Base-by-base conservation (phyloP, 2,113 vertebrate genomes). In the Nannospalax galili region DNA sequence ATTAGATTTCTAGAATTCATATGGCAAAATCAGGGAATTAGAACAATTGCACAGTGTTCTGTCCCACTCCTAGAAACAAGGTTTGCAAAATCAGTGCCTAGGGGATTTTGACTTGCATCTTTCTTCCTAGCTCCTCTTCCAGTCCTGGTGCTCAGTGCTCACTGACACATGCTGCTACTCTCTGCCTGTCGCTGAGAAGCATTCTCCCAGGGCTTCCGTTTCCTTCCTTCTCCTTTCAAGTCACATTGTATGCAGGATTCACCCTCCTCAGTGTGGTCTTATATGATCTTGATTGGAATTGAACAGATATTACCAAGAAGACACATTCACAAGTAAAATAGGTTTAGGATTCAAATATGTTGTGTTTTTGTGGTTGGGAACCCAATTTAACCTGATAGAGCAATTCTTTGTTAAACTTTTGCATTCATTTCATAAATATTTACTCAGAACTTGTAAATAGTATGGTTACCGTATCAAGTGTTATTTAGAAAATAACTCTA, bases 401-500 rank as follows among this genome's bases (percentile, higher is more conserved):
- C n/a, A 62, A 81, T 62, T 16, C 48, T 65, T 45, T 45, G 45
- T 32, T 42, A 60, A 78, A 69, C 3, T 19, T 5, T 10, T 73
- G 64, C 80, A 5, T 6, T 70, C 2, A 60, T 89, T 78, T 0
- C 5, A 77, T n/a, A 92, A 84, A 67, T 79, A 73, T 52, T 77
- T 82, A 78, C 4, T 64, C 17, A 87, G 24, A 81, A 90, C 2
- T 11, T 93, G 91, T 92, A 86, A 86, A 65, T 77, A 42, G 19
- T 16, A 28, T 81, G 4, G 32, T 79, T 40, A 70, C 12, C 91
- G 2, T 56, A 80, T 22, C 19, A 70, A 48, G 2, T 56, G 17
- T 15, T 86, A 0, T 91, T 52, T 82, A 64, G 56, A 87, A 95
- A 92, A 79, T 64, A 69, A 89, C 77, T 93, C 62, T 56, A 52